Evolutionary conservation across 1,140 invertebrate genomes (phyloP).

Genomic region (Magallana gigas): DNA sequence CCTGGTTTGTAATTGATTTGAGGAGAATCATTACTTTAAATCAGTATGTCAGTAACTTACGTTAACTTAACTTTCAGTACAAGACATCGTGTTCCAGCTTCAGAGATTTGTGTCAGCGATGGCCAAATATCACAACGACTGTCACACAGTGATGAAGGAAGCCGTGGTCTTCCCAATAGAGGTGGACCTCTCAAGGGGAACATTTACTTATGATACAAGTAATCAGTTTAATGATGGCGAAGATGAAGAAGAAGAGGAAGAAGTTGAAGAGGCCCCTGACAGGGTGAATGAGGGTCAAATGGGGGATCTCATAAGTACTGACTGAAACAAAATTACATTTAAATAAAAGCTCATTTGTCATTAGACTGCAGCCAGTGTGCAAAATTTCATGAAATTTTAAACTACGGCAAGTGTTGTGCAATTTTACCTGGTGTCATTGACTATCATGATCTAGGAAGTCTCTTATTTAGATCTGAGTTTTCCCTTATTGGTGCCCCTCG

Average conservation of each 20-base stretch:
- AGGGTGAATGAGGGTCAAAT: slow-evolving; percentile 48
- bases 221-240: slow-evolving; percentile 76
- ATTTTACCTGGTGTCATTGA: too few relatives aligned
- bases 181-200: slow-evolving; percentile 94
- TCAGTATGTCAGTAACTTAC: too few relatives aligned
- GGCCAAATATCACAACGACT: slow-evolving; percentile 86
- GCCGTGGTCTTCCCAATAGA: slow-evolving; percentile 96
- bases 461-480: too few relatives aligned
- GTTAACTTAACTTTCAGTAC: slow-evolving; percentile 82
- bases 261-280: slow-evolving; percentile 48
- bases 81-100: slow-evolving; percentile 92
- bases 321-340: slow-evolving; percentile 52
- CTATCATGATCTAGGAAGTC: too few relatives aligned
- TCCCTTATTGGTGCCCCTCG: too few relatives aligned
- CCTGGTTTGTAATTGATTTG: too few relatives aligned
- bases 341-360: neutral
- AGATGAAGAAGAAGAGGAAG: slow-evolving; percentile 76
- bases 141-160: slow-evolving; percentile 84
- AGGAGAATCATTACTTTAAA: too few relatives aligned
- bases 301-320: slow-evolving; percentile 72
- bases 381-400: too few relatives aligned
- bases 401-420: too few relatives aligned
- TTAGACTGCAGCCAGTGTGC: neutral
- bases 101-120: slow-evolving; percentile 89
- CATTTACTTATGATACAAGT: slow-evolving; percentile 84